Evolutionary conservation across 35 echinoderm and acorn worm species (phyloP).

Genomic region (Ptychodera flava): DNA sequence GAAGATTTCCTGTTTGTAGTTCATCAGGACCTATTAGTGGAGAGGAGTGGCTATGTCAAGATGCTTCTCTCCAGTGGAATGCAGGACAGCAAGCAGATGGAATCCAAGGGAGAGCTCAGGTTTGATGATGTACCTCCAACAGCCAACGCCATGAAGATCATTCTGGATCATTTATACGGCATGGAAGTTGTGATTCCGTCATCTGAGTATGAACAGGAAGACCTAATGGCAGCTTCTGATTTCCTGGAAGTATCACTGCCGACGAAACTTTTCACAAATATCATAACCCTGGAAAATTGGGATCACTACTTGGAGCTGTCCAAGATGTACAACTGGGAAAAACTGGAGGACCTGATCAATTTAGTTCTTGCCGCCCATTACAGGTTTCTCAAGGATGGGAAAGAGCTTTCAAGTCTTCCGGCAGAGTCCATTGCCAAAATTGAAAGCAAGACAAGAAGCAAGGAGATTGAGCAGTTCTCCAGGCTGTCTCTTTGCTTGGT

Average conservation of each 20-base stretch:
- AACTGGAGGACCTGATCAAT: neutral
- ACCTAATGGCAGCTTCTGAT: neutral
- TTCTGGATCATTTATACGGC: neutral
- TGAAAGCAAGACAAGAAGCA: neutral
- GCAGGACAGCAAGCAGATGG: neutral
- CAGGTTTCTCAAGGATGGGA: neutral
- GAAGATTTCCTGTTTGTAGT: neutral
- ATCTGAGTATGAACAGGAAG: neutral
- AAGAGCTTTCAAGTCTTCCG: neutral
- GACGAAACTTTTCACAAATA: neutral
- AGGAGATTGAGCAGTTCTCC: neutral
- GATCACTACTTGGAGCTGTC: neutral
- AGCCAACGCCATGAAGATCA: neutral
- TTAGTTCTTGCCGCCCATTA: neutral
- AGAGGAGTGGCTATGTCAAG: neutral
- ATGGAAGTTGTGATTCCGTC: neutral
- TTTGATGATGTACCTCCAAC: neutral
- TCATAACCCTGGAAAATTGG: neutral
- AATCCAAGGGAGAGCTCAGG: neutral
- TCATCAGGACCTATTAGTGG: neutral
- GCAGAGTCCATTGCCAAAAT: neutral
- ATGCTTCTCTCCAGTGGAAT: neutral
- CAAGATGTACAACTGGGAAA: neutral
- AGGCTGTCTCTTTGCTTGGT: neutral
- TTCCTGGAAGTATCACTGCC: neutral